phyloP scores from a whole-genome alignment of 2,888 invertebrate genomes.

The Drosophila imparisetae region DNA sequence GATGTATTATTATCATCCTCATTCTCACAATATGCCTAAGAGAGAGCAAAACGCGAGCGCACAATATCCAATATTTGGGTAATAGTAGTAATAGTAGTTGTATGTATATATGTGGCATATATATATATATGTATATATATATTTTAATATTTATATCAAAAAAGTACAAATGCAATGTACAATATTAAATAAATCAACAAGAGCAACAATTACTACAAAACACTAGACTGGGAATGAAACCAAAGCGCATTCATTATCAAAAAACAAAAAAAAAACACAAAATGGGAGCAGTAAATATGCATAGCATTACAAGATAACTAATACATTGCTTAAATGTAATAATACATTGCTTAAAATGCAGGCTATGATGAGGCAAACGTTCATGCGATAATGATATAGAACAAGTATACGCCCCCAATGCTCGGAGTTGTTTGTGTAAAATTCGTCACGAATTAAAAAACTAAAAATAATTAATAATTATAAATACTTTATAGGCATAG shows the following conservation, averaged over 20 bases:
- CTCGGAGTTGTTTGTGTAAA: background rate
- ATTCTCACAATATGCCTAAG: slow-evolving; percentile 84
- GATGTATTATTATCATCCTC: slow-evolving; percentile 84
- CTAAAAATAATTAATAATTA: background rate
- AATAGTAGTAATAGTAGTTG: slow-evolving; percentile 50
- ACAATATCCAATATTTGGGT: slow-evolving; percentile 66
- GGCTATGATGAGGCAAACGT: background rate
- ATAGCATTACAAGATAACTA: background rate
- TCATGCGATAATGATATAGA: slow-evolving; percentile 13
- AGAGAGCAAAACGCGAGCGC: slow-evolving; percentile 76
- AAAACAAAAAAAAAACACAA: background rate
- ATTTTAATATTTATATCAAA: slow-evolving; percentile 24
- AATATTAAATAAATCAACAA: slow-evolving; percentile 34
- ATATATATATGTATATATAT: slow-evolving; percentile 26
- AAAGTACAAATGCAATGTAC: slow-evolving; percentile 30
- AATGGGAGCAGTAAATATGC: background rate
- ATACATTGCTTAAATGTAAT: background rate
- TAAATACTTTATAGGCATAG: background rate
- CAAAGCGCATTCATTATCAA: slow-evolving; percentile 10
- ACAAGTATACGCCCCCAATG: slow-evolving; percentile 12
- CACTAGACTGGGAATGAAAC: slow-evolving; percentile 51
- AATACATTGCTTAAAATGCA: background rate
- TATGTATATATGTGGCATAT: slow-evolving; percentile 47
- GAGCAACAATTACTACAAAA: slow-evolving; percentile 35
- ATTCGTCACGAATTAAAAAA: background rate